Conservation (phyloP, 1,140 invertebrate species). For the Delia radicum region DNA sequence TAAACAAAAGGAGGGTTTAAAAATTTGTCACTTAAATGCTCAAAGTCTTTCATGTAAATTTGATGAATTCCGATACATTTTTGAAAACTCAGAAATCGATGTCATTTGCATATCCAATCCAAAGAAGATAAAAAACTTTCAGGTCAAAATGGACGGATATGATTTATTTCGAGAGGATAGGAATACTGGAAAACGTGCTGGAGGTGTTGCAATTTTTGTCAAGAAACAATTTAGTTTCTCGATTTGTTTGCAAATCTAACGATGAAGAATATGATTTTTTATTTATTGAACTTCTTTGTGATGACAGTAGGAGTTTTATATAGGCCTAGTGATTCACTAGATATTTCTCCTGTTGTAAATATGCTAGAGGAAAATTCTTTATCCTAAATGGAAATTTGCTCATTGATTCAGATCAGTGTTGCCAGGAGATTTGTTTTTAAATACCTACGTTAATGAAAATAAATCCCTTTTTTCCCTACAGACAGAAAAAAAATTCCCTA, state of each 20-base stretch:
- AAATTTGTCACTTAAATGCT: too few relatives aligned
- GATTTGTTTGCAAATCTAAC: neutral
- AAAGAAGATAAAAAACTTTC: neutral
- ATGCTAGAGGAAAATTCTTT: neutral
- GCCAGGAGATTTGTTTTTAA: too few relatives aligned
- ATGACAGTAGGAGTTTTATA: neutral
- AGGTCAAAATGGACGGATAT: neutral
- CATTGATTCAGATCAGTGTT: too few relatives aligned
- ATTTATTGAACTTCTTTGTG: neutral
- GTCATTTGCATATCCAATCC: neutral
- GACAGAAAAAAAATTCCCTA: too few relatives aligned
- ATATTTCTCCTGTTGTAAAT: neutral
- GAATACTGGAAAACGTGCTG: neutral
- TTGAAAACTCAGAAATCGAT: too few relatives aligned
- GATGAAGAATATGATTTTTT: neutral
- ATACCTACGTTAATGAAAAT: too few relatives aligned
- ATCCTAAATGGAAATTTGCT: neutral
- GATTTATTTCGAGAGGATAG: too few relatives aligned
- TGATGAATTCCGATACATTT: too few relatives aligned
- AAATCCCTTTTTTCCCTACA: too few relatives aligned
- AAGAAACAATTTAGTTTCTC: neutral
- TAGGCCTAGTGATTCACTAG: neutral
- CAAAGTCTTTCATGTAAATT: too few relatives aligned
- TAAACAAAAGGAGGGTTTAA: too few relatives aligned
- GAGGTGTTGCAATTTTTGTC: neutral